Conservation (phyloP, 1,140 invertebrate genomes). For the Plectrocnemia conspersa region DNA sequence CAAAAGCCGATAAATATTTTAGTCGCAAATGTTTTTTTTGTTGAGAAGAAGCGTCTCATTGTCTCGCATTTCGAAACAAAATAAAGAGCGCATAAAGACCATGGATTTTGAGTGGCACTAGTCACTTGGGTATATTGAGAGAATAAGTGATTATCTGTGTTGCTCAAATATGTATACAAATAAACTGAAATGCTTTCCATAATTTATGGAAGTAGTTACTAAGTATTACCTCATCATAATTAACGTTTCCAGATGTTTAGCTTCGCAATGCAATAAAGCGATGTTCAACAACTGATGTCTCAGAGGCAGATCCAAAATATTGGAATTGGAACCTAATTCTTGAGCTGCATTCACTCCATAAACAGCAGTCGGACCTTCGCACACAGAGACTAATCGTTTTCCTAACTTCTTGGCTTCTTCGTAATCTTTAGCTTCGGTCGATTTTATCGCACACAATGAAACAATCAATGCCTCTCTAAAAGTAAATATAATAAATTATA, state of each 20-base stretch:
- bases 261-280: conserved; percentile 26
- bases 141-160: too few relatives aligned
- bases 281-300: conserved; percentile 24
- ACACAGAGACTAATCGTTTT: conserved; percentile 13
- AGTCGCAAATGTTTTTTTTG: too few relatives aligned
- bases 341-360: conserved; percentile 18
- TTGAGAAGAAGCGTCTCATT: too few relatives aligned
- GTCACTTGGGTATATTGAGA: too few relatives aligned
- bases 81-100: too few relatives aligned
- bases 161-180: too few relatives aligned
- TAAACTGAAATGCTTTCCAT: too few relatives aligned
- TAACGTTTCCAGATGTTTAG: conserved; percentile 27
- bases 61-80: too few relatives aligned
- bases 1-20: too few relatives aligned
- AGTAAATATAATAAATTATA: conserved; percentile 8
- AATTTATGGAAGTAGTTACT: too few relatives aligned
- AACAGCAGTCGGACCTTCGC: conserved; percentile 6
- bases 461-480: conserved; percentile 27
- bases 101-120: too few relatives aligned
- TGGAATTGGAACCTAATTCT: conserved; percentile 18
- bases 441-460: conserved; percentile 31
- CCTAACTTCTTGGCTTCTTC: conserved; percentile 20
- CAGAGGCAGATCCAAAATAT: conserved; percentile 11
- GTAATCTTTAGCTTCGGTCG: conserved; percentile 26
- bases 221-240: conserved; percentile 23